Conservation (phyloP, 2,888 invertebrate genomes). For the Napeogenes sylphis region DNA sequence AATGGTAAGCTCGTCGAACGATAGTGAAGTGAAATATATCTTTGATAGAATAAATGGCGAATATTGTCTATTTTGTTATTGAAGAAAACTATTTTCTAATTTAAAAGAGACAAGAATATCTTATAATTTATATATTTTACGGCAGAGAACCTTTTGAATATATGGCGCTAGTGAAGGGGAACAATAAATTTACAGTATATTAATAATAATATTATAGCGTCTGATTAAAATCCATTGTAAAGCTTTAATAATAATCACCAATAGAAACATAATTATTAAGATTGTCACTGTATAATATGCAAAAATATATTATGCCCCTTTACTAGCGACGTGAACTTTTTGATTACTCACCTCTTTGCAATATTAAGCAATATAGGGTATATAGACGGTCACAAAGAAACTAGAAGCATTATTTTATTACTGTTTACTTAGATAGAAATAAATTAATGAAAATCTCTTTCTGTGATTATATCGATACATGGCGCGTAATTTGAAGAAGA, state of each 20-base stretch:
- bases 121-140: neutral
- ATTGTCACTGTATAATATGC: neutral
- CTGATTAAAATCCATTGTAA: constrained; percentile 1
- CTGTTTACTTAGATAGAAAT: constrained; percentile 45
- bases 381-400: constrained; percentile 18
- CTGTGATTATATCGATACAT: constrained; percentile 11
- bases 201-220: constrained; percentile 2
- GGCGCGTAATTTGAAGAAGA: no score
- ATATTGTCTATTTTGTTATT: constrained; percentile 4
- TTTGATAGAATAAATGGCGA: constrained; percentile 1
- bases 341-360: constrained; percentile 16
- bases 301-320: neutral
- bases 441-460: constrained; percentile 19
- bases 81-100: neutral
- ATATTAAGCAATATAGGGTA: constrained; percentile 8
- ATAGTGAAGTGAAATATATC: neutral
- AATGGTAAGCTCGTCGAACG: neutral
- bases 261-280: neutral
- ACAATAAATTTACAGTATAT: constrained; percentile 1
- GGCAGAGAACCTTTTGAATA: neutral
- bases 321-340: constrained; percentile 15
- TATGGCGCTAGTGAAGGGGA: neutral
- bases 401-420: constrained; percentile 51
- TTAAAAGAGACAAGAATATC: neutral
- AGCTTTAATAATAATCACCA: constrained; percentile 5